phyloP scores from a whole-genome alignment of 2,888 invertebrate species.

The Ormyrus rosae region DNA sequence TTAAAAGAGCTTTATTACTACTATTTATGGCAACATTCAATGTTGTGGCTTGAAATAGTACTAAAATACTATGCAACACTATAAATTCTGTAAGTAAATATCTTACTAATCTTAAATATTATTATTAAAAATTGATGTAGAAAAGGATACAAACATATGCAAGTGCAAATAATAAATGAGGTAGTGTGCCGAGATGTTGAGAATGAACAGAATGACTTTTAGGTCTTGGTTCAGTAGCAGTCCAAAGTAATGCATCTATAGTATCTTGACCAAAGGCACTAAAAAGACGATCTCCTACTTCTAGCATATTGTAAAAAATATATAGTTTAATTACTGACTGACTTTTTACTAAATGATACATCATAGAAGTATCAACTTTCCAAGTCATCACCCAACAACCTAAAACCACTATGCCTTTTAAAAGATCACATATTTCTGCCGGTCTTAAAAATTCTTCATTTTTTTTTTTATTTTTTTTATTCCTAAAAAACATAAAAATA shows the following conservation, averaged over 20 bases:
- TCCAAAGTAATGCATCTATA: slow-evolving; percentile 98
- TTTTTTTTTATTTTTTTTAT: slow-evolving; percentile 66
- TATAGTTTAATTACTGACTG: slow-evolving; percentile 99
- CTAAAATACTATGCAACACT: slow-evolving; percentile 91
- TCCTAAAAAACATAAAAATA: slow-evolving; percentile 58
- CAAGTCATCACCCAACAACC: slow-evolving; percentile 90
- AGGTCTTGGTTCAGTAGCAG: slow-evolving; percentile 95
- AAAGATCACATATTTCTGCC: slow-evolving; percentile 95
- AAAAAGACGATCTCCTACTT: slow-evolving; percentile 96
- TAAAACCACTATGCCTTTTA: slow-evolving; percentile 93
- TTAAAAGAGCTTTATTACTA: slow-evolving; percentile 97
- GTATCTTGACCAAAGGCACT: slow-evolving; percentile 99
- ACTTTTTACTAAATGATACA: slow-evolving; percentile 97
- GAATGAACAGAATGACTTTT: slow-evolving; percentile 74
- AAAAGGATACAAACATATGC: slow-evolving; percentile 96
- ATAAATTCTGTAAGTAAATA: slow-evolving; percentile 57
- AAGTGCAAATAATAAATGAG: slow-evolving; percentile 94
- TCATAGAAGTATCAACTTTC: slow-evolving; percentile 97
- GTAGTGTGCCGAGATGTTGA: slow-evolving; percentile 90
- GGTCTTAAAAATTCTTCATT: slow-evolving; percentile 80
- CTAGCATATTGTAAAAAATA: slow-evolving; percentile 99
- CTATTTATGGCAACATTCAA: slow-evolving; percentile 99
- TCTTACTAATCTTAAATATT: background rate
- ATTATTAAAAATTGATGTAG: background rate
- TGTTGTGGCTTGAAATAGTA: slow-evolving; percentile 97